Base-by-base conservation (phyloP, 2,113 vertebrate species). In the Misgurnus mizolepis region DNA sequence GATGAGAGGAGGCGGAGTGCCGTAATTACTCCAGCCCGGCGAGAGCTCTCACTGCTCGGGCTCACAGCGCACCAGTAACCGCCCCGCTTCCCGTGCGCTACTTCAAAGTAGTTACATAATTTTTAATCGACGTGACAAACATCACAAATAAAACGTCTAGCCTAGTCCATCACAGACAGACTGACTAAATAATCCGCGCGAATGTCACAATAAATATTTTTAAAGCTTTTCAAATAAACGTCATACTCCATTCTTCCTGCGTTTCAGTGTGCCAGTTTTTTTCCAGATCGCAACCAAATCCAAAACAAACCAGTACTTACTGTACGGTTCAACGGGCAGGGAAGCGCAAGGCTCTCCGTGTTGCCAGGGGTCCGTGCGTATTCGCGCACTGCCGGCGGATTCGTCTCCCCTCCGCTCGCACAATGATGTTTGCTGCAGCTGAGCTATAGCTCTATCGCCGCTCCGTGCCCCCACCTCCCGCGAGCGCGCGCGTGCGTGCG, bases 391-490 rank as follows among this genome's bases (percentile, higher is more conserved):
- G 93, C 93, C 92, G 94, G 87, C 92, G 90, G 93, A 94, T 94
- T 93, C 92, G 94, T 92, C 95, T 95, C 94, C 94, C 93, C 95
- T 93, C 90, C 92, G 89, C 91, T 87, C 92, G 91, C 90, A 93
- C 93, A 91, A 92, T 93, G 95, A 94, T 95, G 95, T 96, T 95
- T 95, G 95, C 95, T 89, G 95, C 94, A 90, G 88, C 87, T 14
- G 86, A 84, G 92, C 92, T 93, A 86, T 84, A 90, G 90, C 91
- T 85, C 80, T 66, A 69, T 80, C 80, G 39, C 92, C 27, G 27
- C 7, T 84, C 88, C 85, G 83, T 84, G 87, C 89, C 88, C 88
- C 91, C 89, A 87, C 89, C 90, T 86, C 67, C 84, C 50, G 67
- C 41, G 56, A 53, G 79, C 58, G 67, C 45, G 71, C 55, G 70